Evolutionary conservation across 1,140 invertebrate species (phyloP).

Genomic region (Cardiocondyla obscurior): DNA sequence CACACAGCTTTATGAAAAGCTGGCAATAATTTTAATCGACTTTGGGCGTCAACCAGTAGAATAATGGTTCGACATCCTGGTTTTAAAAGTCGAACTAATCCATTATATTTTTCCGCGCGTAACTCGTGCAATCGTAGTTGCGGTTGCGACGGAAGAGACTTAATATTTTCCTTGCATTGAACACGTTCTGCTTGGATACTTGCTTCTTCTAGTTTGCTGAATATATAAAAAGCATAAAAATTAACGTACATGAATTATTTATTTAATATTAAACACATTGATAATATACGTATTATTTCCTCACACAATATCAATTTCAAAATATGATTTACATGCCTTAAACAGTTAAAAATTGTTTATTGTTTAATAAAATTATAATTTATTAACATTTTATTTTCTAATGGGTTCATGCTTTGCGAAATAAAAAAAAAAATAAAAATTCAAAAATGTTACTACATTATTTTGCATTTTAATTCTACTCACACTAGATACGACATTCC

Average conservation of each 20-base stretch:
- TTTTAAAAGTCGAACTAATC: slow-evolving; percentile 95
- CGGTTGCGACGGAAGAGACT: slow-evolving; percentile 82
- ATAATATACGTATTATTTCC: neutral
- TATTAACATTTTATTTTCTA: neutral
- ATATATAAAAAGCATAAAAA: slow-evolving; percentile 59
- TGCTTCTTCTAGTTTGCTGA: slow-evolving; percentile 91
- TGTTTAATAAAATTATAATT: neutral
- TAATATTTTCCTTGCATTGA: slow-evolving; percentile 81
- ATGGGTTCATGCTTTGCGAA: slow-evolving; percentile 20
- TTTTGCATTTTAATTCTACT: slow-evolving; percentile 75
- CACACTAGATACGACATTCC: slow-evolving; percentile 95
- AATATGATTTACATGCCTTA: neutral
- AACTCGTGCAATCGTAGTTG: slow-evolving; percentile 95
- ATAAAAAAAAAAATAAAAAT: slow-evolving; percentile 6
- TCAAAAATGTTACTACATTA: neutral
- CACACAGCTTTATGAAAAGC: slow-evolving; percentile 97
- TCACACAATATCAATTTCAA: neutral
- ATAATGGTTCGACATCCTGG: slow-evolving; percentile 97
- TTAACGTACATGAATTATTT: neutral
- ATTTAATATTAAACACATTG: neutral
- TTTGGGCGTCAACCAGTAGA: slow-evolving; percentile 94
- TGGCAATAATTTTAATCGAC: slow-evolving; percentile 92
- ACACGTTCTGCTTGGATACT: slow-evolving; percentile 87
- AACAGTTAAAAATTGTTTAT: neutral
- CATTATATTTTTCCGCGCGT: slow-evolving; percentile 97